Evolutionary conservation across 2,113 vertebrate genomes (phyloP), one percentile per base, ranked within the genome.

Genomic region (Aegypius monachus): DNA sequence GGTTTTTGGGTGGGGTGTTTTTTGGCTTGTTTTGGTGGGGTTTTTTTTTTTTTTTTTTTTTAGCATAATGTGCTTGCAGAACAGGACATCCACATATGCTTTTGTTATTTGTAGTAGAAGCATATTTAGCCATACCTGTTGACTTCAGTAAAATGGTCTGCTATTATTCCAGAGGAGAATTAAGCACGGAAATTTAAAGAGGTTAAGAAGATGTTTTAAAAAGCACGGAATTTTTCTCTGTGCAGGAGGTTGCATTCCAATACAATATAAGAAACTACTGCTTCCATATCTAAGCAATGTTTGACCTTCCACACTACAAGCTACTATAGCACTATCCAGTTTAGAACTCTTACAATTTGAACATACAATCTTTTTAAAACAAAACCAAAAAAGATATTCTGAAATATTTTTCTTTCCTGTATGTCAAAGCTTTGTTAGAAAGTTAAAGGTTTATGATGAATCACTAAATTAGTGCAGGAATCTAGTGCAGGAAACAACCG

Each of bases 1-100:
- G 19, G 2, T 10, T 21, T 38, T 34, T 22, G 9, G 9, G 9
- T 4, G 25, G 9, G 8, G 1, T 3, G 0, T 0, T 16, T 40
- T 4, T 27, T 25, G 6, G 4, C 8, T 42, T 50, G 22, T 13
- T 48, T 48, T 48, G 22, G 11, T 21, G n/a, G n/a, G n/a, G n/a
- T 47, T 13, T 48, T 13, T 13, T 6, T 6, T 7, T 16, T 12
- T 15, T 13, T 11, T 15, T 40, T 56, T 38, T 74, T 68, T 67
- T 16, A 40, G 11, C 0, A 1, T 11, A 32, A 27, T 13, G 2
- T 45, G 3, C 7, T 86, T 92, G 65, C 25, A 59, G 70, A 85
- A 36, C 13, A 55, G 20, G 11, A 32, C 7, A 52, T 10, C 7
- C 6, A 9, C 4, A 7, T 38, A 32, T 17, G 6, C 5, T 79